Percentiles rank a stretch among this genome's conserved stretches.
phyloP scores from a whole-genome alignment of 1,140 invertebrate genomes.

The Brachionus paranguensis region DNA sequence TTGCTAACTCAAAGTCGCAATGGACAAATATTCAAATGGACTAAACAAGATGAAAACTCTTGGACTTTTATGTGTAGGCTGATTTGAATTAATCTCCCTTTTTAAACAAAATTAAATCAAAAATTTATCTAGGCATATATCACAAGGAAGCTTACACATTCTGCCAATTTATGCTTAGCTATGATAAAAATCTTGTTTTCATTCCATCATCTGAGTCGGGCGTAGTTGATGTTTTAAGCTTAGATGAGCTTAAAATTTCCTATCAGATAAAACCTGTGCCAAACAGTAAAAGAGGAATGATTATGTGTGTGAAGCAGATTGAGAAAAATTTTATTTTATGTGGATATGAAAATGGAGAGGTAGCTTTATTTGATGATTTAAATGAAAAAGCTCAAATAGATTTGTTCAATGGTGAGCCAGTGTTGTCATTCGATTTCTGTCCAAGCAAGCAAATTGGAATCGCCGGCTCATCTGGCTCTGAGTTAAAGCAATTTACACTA shows the following conservation, averaged over 20 bases:
- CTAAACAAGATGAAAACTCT: neutral
- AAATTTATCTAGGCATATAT: neutral
- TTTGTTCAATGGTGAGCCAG: conserved; percentile 26
- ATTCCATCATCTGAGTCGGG: conserved; percentile 2
- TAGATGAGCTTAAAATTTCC: neutral
- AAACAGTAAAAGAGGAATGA: conserved; percentile 7
- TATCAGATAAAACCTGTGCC: neutral
- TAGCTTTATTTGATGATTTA: neutral
- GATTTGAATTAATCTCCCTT: neutral
- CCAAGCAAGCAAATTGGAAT: neutral
- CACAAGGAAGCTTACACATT: conserved; percentile 34
- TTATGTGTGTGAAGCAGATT: neutral
- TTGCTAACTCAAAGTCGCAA: neutral
- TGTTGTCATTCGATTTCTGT: conserved; percentile 16
- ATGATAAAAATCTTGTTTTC: neutral
- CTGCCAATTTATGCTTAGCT: neutral
- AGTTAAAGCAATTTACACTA: neutral
- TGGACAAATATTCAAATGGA: conserved; percentile 11
- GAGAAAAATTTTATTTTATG: neutral
- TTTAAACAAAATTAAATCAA: too few relatives aligned
- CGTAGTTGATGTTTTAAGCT: neutral
- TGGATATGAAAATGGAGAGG: conserved; percentile 24
- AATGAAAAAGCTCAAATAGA: neutral
- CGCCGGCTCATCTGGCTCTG: neutral
- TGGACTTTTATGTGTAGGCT: neutral